These are phyloP conservation scores for Drosophila asahinai DNA, from an alignment of 1,140 invertebrate genomes.

Conservation along the genomic window DNA sequence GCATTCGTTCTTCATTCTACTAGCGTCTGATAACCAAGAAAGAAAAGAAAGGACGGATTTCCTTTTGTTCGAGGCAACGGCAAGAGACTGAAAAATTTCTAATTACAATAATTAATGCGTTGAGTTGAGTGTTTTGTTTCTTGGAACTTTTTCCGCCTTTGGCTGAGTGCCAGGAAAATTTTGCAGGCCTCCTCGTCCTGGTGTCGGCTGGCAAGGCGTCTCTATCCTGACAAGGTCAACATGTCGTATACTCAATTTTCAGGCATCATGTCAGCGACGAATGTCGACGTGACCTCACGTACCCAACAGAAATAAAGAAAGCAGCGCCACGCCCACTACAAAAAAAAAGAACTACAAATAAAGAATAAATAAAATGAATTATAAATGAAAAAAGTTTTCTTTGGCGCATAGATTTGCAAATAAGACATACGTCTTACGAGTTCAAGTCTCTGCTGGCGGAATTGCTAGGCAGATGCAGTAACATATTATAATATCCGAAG, in stretches of 20 bases:
- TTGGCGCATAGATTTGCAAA: conserved; percentile 31
- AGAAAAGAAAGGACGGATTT: conserved; percentile 39
- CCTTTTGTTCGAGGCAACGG: conserved; percentile 11
- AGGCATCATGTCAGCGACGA: conserved; percentile 58
- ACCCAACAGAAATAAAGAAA: conserved; percentile 10
- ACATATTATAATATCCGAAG: conserved; percentile 36
- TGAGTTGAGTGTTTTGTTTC: conserved; percentile 45
- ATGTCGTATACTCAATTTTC: conserved; percentile 60
- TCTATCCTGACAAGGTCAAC: conserved; percentile 61
- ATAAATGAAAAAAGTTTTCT: conserved; percentile 40
- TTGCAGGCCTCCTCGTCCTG: conserved; percentile 28
- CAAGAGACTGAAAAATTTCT: conserved; percentile 65
- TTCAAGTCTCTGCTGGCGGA: conserved; percentile 11
- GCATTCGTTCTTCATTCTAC: conserved; percentile 4
- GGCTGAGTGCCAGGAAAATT: conserved; percentile 48
- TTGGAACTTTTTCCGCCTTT: conserved; percentile 26
- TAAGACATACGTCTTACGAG: conserved; percentile 4
- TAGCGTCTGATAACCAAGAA: conserved; percentile 49
- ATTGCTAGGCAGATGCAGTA: conserved; percentile 10
- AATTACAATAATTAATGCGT: conserved; percentile 78
- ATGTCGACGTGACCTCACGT: conserved; percentile 56
- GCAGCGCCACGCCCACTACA: conserved; percentile 15
- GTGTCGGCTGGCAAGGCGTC: conserved; percentile 22
- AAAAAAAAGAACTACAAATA: neutral
- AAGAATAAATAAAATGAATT: conserved; percentile 30